A percentile compares a stretch with the other conserved stretches of the same genome.
These are phyloP conservation scores for Pecten maximus DNA, from an alignment of 2,888 invertebrate species.

Conservation along the genomic window DNA sequence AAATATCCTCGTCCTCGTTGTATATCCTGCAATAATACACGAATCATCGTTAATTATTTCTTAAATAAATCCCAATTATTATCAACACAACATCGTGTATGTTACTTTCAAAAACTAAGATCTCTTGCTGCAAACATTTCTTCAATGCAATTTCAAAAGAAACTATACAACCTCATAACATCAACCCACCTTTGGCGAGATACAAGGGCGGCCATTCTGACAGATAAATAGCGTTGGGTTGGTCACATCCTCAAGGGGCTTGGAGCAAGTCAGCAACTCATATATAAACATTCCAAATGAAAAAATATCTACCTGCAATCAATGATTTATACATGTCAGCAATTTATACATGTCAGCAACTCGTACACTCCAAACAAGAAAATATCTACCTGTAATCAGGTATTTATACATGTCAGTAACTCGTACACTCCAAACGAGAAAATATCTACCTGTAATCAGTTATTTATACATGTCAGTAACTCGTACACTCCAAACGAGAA, in stretches of 20 bases:
- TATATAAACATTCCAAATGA: slow-evolving; percentile 99
- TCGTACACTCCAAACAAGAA: too few relatives aligned
- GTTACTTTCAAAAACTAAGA: too few relatives aligned
- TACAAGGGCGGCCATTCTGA: slow-evolving; percentile 95
- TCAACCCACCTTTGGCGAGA: slow-evolving; percentile 90
- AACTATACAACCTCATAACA: not conserved
- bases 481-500: too few relatives aligned
- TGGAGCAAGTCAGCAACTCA: slow-evolving; percentile 94
- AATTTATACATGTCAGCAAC: too few relatives aligned
- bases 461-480: slow-evolving; percentile 1
- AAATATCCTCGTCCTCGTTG: too few relatives aligned
- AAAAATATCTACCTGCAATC: slow-evolving; percentile 94
- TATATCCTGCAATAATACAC: too few relatives aligned
- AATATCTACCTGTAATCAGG: too few relatives aligned
- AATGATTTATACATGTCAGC: slow-evolving; percentile 6
- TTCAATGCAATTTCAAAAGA: not conserved
- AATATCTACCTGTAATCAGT: slow-evolving; percentile 91
- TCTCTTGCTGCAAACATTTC: too few relatives aligned
- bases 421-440: slow-evolving; percentile 99
- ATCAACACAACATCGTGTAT: too few relatives aligned
- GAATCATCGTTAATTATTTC: too few relatives aligned
- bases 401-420: slow-evolving; percentile 94
- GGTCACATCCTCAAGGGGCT: slow-evolving; percentile 95
- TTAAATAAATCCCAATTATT: too few relatives aligned
- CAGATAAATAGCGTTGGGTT: slow-evolving; percentile 98